Evolutionary conservation across 1,140 invertebrate genomes (phyloP).

Genomic region (Diachasma alloeum): DNA sequence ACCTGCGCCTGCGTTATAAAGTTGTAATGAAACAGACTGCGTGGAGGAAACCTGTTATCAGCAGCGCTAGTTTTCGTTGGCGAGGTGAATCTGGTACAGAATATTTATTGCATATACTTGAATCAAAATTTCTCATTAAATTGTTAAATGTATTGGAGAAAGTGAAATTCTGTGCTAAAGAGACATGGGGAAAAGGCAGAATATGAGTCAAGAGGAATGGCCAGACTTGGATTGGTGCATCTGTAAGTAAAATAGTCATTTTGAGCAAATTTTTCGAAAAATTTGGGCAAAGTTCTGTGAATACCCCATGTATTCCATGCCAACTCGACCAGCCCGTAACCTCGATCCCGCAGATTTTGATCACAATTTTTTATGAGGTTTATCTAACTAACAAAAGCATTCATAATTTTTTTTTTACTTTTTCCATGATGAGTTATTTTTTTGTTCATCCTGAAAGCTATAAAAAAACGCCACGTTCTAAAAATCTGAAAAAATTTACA

Average conservation of each 20-base stretch:
- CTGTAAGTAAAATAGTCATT: conserved; percentile 38
- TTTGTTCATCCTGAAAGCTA: too few relatives aligned
- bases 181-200: neutral
- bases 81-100: neutral
- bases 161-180: neutral
- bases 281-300: too few relatives aligned
- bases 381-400: too few relatives aligned
- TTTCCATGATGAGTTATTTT: too few relatives aligned
- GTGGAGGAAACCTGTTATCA: conserved; percentile 48
- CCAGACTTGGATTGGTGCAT: conserved; percentile 43
- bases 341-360: too few relatives aligned
- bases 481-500: too few relatives aligned
- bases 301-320: too few relatives aligned
- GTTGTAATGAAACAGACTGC: conserved; percentile 36
- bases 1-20: conserved; percentile 13
- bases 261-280: neutral
- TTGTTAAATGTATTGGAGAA: neutral
- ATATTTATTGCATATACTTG: neutral
- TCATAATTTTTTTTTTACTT: too few relatives aligned
- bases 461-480: too few relatives aligned
- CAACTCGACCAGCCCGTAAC: too few relatives aligned
- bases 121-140: neutral
- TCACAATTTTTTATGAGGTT: too few relatives aligned
- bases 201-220: conserved; percentile 14
- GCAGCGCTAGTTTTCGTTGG: neutral